These are phyloP conservation scores for Xylophagus ater DNA, from an alignment of 2,888 invertebrate genomes.

Conservation along the genomic window DNA sequence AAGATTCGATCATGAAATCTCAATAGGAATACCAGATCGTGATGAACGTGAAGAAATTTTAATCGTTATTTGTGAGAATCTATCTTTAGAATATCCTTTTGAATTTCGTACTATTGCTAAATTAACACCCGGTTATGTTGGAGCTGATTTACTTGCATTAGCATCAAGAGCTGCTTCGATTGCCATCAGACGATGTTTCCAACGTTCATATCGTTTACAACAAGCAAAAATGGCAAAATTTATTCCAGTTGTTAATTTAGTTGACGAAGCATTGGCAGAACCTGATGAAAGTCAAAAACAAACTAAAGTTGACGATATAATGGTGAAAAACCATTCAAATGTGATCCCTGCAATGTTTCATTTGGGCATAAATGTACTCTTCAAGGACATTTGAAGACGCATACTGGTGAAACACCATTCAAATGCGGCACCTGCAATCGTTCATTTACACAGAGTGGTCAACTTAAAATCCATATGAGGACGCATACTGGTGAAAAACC, in stretches of 20 bases:
- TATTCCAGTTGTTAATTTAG: constrained; percentile 34
- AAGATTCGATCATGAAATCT: constrained; percentile 87
- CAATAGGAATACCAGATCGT: constrained; percentile 85
- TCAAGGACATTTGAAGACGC: too few species aligned
- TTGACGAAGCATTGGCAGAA: constrained; percentile 27
- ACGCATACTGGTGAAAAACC: too few species aligned
- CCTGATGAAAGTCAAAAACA: constrained; percentile 13
- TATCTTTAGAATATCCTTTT: constrained; percentile 58
- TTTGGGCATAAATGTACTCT: too few species aligned
- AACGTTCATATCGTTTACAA: constrained; percentile 28
- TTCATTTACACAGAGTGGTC: too few species aligned
- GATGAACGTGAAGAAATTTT: constrained; percentile 72
- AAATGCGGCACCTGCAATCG: too few species aligned
- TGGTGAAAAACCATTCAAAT: too few species aligned
- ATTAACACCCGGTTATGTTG: constrained; percentile 90
- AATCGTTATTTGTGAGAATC: constrained; percentile 53
- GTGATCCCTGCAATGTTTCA: too few species aligned
- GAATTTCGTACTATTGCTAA: constrained; percentile 64
- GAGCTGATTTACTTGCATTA: constrained; percentile 81
- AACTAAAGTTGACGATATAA: neutral
- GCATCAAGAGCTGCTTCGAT: constrained; percentile 79
- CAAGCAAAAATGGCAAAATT: constrained; percentile 28
- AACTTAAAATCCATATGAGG: too few species aligned
- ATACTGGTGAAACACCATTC: too few species aligned
- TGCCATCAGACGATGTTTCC: constrained; percentile 58